These are phyloP conservation scores for Fistularia tabacaria DNA, from an alignment of 2,797 vertebrate species.

Conservation along the genomic window DNA sequence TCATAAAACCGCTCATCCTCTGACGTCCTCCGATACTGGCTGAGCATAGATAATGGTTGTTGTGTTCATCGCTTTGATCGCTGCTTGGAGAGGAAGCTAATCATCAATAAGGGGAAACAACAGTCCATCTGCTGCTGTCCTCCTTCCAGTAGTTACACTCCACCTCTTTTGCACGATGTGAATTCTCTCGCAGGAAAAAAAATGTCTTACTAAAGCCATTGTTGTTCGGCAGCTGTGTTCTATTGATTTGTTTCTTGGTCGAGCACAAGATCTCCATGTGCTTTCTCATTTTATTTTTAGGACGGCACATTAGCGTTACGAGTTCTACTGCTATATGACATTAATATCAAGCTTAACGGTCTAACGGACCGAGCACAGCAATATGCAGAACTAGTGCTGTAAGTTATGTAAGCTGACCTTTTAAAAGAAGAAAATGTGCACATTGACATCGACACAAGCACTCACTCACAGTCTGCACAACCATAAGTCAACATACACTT, in stretches of 20 bases:
- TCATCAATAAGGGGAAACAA: constrained; percentile 25
- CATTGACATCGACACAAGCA: constrained; percentile 6
- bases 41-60: neutral
- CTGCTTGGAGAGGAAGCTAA: constrained; percentile 2
- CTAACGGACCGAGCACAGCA: constrained; percentile 20
- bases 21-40: too few relatives aligned
- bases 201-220: constrained; percentile 1
- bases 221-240: constrained; percentile 29
- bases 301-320: constrained; percentile 6
- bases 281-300: constrained; percentile 2
- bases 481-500: constrained; percentile 22
- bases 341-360: constrained; percentile 5
- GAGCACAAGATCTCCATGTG: constrained; percentile 19
- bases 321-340: constrained; percentile 5
- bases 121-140: constrained; percentile 1
- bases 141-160: constrained; percentile 13
- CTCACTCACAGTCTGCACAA: constrained; percentile 26
- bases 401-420: constrained; percentile 60
- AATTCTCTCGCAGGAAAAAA: constrained; percentile 13
- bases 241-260: constrained; percentile 26
- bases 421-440: constrained; percentile 35
- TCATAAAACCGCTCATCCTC: too few relatives aligned
- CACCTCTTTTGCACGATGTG: constrained; percentile 1
- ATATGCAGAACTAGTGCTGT: constrained; percentile 23
- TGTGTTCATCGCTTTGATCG: constrained; percentile 33